Evolutionary conservation across 2,797 vertebrate genomes (phyloP).

Genomic region (Rhadinocentrus ornatus): DNA sequence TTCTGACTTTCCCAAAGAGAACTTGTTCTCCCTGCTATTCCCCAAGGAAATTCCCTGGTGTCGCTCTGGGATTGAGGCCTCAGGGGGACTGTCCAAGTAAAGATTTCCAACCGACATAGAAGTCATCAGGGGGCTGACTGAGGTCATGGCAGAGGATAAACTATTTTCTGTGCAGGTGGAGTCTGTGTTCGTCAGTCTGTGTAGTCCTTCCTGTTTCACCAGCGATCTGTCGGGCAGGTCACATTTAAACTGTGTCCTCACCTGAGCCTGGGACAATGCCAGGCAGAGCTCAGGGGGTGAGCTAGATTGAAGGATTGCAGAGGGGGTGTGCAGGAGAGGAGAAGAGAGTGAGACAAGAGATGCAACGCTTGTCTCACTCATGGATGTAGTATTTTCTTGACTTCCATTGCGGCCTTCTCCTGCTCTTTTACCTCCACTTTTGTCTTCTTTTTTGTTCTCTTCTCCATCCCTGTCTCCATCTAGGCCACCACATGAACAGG

Average conservation of each 20-base stretch:
- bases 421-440: conserved; percentile 13
- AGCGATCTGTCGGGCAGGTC: conserved; percentile 42
- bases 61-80: conserved; percentile 41
- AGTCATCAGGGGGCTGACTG: conserved; percentile 56
- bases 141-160: conserved; percentile 44
- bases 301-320: conserved; percentile 41
- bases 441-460: conserved; percentile 45
- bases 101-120: conserved; percentile 67
- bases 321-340: conserved; percentile 51
- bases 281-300: conserved; percentile 66
- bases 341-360: conserved; percentile 63
- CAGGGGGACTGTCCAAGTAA: conserved; percentile 57
- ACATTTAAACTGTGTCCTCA: conserved; percentile 53
- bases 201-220: conserved; percentile 56
- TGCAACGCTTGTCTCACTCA: conserved; percentile 30
- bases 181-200: conserved; percentile 80
- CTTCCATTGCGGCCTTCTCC: conserved; percentile 1
- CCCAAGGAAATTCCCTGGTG: conserved; percentile 71
- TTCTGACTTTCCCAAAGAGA: conserved; percentile 72
- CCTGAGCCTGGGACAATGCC: conserved; percentile 63
- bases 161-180: conserved; percentile 62
- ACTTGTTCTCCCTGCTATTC: conserved; percentile 66
- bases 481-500: conserved; percentile 76
- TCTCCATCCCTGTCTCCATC: conserved; percentile 48
- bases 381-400: conserved; percentile 35